phyloP scores from a whole-genome alignment of 2,888 invertebrate species.

The Petrolisthes cinctipes region DNA sequence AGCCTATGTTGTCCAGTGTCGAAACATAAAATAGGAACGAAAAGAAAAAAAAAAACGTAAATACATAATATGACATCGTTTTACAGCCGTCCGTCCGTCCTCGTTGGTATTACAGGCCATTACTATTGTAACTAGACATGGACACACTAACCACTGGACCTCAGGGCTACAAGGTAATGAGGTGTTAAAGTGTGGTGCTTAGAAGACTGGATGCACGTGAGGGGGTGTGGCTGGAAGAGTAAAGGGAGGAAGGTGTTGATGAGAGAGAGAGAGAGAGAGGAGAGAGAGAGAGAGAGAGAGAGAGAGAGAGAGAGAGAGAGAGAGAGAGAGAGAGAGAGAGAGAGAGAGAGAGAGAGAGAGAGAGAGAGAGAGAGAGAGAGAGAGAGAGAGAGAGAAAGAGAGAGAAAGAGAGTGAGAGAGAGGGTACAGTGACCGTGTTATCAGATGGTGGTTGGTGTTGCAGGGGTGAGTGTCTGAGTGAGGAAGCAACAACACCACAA shows the following conservation, averaged over 20 bases:
- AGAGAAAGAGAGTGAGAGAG: constrained; percentile 19
- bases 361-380: constrained; percentile 18
- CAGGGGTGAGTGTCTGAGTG: no score
- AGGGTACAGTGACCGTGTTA: neutral
- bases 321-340: neutral
- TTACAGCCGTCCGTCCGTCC: no score
- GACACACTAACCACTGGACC: no score
- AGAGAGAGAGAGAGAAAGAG: constrained; percentile 27
- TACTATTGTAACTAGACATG: no score
- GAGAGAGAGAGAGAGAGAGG: neutral
- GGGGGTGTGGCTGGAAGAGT: neutral
- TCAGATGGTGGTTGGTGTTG: no score
- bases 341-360: neutral
- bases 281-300: neutral
- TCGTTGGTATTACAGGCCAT: no score
- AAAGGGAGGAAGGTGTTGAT: neutral
- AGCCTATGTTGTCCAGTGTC: no score
- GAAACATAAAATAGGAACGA: no score
- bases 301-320: neutral
- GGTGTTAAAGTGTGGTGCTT: neutral
- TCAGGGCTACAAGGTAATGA: no score
- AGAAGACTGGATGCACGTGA: neutral
- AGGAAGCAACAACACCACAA: no score
- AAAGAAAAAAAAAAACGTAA: no score
- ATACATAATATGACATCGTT: no score